These are phyloP conservation scores for Epicampocera succincta DNA, from an alignment of 2,888 invertebrate species.

Conservation along the genomic window DNA sequence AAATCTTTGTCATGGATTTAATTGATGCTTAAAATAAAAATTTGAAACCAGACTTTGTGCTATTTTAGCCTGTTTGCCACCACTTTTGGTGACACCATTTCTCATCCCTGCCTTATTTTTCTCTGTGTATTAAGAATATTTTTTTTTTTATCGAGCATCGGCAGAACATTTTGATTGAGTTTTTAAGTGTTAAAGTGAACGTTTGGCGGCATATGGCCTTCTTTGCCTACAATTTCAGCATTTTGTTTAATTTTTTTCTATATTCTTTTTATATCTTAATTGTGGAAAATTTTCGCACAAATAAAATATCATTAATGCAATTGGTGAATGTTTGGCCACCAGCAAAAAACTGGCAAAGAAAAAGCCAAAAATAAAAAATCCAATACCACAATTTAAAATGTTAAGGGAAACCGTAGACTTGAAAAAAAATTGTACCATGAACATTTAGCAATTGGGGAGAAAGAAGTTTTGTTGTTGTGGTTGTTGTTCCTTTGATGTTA, in stretches of 20 bases:
- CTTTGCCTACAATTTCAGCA: neutral
- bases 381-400: neutral
- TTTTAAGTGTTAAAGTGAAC: conserved; percentile 14
- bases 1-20: no score
- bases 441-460: neutral
- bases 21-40: no score
- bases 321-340: neutral
- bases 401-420: neutral
- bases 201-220: conserved; percentile 43
- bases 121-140: neutral
- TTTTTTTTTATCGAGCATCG: neutral
- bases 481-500: neutral
- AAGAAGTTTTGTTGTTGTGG: neutral
- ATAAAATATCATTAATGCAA: conserved; percentile 15
- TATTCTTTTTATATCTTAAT: conserved; percentile 17
- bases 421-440: conserved; percentile 15
- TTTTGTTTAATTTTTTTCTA: neutral
- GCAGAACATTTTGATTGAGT: conserved; percentile 20
- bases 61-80: no score
- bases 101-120: neutral
- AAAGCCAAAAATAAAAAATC: neutral
- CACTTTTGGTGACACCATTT: neutral
- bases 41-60: no score
- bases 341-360: no score
- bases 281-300: conserved; percentile 21